phyloP scores from a whole-genome alignment of 2,797 vertebrate species.

The Mormyrops attenuatus region DNA sequence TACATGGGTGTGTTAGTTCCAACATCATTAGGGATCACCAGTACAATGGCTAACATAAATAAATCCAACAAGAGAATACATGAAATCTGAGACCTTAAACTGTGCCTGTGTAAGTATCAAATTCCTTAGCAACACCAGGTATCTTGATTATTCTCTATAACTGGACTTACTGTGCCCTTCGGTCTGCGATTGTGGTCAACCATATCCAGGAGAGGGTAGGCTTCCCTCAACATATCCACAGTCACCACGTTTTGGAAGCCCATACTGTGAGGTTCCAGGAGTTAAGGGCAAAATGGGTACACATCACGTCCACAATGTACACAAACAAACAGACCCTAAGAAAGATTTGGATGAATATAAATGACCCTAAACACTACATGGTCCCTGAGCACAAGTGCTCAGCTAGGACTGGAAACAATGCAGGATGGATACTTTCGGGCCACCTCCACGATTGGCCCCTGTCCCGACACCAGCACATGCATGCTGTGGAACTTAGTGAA shows the following conservation, averaged over 20 bases:
- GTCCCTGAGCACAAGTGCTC: not conserved
- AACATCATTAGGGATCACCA: not conserved
- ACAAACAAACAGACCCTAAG: not conserved
- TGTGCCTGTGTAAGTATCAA: not conserved
- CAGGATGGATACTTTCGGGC: slow-evolving; percentile 79
- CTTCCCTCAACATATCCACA: slow-evolving; percentile 76
- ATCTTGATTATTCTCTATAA: not conserved
- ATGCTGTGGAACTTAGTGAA: slow-evolving; percentile 77
- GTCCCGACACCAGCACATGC: slow-evolving; percentile 83
- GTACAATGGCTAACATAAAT: not conserved
- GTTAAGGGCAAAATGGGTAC: slow-evolving; percentile 50
- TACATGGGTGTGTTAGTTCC: not conserved
- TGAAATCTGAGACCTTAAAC: not conserved
- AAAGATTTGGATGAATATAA: not conserved
- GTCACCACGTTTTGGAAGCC: slow-evolving; percentile 84
- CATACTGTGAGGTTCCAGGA: slow-evolving; percentile 58
- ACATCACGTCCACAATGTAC: not conserved
- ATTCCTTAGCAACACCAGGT: not conserved
- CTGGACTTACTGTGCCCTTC: slow-evolving; percentile 64
- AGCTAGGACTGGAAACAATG: not conserved
- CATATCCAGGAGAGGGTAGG: slow-evolving; percentile 83
- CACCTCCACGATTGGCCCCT: slow-evolving; percentile 81
- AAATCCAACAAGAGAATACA: not conserved
- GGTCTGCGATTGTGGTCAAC: slow-evolving; percentile 86
- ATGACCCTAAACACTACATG: not conserved